Base-by-base conservation (phyloP, 2,888 invertebrate genomes). In the Germaria angustata region DNA sequence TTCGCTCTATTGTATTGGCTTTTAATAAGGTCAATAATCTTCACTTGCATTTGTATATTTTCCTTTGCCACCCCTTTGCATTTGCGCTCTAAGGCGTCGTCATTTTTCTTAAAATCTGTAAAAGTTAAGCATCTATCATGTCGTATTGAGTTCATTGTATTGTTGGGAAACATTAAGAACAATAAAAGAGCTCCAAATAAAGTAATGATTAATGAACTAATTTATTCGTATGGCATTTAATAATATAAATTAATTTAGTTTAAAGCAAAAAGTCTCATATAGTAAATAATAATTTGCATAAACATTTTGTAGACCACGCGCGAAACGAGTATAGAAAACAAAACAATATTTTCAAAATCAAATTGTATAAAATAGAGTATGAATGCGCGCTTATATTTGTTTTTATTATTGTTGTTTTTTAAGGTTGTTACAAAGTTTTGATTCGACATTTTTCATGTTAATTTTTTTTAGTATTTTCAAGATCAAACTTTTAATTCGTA, bases 271-370 rank as follows among this genome's bases (percentile, higher is more conserved):
- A 32, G 1, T 2, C 8, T 13, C 13, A 22, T 44, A 24, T 22
- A 32, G 32, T 32, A 53, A 53, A 53, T 53, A 53, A 53, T 15
- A 53, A 53, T 53, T 53, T 32, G 15, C 53, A 53, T 53, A 53
- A 15, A 53, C n/a, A 32, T 53, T n/a, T n/a, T 53, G 15, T 53
- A 53, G 53, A 8, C 32, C 53, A 32, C 15, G 15, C 53, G 15
- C 15, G 11, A 32, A 53, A 3, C 53, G 28, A 53, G 53, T 32
- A n/a, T 28, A 28, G 24, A 51, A 8, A 24, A 28, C 8, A 15
- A 15, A 5, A 53, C 2, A 28, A 17, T 15, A 28, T 28, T 28
- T 24, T n/a, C 2, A 9, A n/a, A 32, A 28, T 28, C 0, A 15
- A 32, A 28, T n/a, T 32, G 24, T 20, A 24, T 8, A 24, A 49